A percentile compares a stretch with the other conserved stretches of the same genome.
phyloP scores from a whole-genome alignment of 2,113 vertebrate genomes.

The Scalopus aquaticus region DNA sequence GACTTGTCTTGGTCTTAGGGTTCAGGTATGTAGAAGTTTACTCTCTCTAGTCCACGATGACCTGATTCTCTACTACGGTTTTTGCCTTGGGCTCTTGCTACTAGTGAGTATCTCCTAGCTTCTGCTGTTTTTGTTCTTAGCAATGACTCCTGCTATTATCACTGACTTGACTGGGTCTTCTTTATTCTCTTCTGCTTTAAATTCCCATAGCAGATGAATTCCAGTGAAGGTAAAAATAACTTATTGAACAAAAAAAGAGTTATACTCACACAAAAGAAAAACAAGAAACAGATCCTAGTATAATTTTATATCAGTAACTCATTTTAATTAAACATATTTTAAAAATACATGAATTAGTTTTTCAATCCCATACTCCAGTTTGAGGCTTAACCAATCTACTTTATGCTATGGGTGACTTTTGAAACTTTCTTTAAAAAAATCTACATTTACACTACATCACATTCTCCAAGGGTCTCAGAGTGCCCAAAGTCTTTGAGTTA shows the following conservation, averaged over 20 bases:
- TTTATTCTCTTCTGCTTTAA: not conserved
- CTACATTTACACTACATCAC: not conserved
- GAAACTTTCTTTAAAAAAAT: constrained; percentile 4
- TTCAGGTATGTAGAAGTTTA: not conserved
- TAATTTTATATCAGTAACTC: constrained; percentile 42
- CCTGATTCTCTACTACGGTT: not conserved
- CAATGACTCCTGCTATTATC: not conserved
- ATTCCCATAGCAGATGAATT: not conserved
- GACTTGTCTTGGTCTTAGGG: not conserved
- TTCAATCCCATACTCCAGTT: not conserved
- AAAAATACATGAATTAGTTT: not conserved
- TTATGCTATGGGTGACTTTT: not conserved
- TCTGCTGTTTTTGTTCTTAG: not conserved
- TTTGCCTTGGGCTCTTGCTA: not conserved
- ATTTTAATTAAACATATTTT: not conserved
- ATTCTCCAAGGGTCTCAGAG: constrained; percentile 3
- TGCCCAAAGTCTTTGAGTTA: not conserved
- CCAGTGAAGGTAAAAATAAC: constrained; percentile 31
- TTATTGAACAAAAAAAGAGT: constrained; percentile 24
- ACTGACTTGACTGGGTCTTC: not conserved
- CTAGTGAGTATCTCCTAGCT: not conserved
- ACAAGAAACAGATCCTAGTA: not conserved
- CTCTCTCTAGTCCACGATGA: not conserved
- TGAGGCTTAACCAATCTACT: not conserved
- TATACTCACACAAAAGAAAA: not conserved